These are phyloP conservation scores for Ochropleura leucogaster DNA, from an alignment of 2,888 invertebrate genomes.

Conservation along the genomic window DNA sequence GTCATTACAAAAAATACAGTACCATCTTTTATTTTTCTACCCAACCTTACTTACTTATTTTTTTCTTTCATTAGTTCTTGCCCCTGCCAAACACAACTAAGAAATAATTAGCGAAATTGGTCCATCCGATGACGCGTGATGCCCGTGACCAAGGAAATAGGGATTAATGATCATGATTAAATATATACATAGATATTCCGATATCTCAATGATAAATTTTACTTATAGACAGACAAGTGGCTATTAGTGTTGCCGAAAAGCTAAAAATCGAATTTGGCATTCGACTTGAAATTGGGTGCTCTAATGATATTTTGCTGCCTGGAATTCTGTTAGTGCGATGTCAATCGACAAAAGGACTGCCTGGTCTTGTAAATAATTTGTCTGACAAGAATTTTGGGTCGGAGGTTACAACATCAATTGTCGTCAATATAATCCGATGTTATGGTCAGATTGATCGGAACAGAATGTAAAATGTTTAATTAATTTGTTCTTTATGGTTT, in stretches of 20 bases:
- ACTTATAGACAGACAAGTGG: background rate
- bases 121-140: too few relatives aligned
- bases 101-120: too few relatives aligned
- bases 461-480: background rate
- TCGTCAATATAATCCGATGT: background rate
- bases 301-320: slow-evolving; percentile 31
- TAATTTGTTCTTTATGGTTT: background rate
- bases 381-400: background rate
- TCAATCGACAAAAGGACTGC: slow-evolving; percentile 9
- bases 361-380: slow-evolving; percentile 31
- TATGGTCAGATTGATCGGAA: slow-evolving; percentile 8
- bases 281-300: slow-evolving; percentile 15
- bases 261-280: slow-evolving; percentile 6
- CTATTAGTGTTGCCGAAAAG: slow-evolving; percentile 4
- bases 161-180: too few relatives aligned
- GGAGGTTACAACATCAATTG: slow-evolving; percentile 11
- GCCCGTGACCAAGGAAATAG: too few relatives aligned
- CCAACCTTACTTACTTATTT: too few relatives aligned
- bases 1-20: too few relatives aligned
- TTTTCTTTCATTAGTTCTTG: too few relatives aligned
- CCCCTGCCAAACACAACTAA: too few relatives aligned
- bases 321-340: slow-evolving; percentile 17
- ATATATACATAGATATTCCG: background rate
- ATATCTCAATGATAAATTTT: background rate
- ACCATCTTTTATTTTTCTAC: too few relatives aligned